Base-by-base conservation (phyloP, 2,797 vertebrate genomes). In the Choloepus didactylus region DNA sequence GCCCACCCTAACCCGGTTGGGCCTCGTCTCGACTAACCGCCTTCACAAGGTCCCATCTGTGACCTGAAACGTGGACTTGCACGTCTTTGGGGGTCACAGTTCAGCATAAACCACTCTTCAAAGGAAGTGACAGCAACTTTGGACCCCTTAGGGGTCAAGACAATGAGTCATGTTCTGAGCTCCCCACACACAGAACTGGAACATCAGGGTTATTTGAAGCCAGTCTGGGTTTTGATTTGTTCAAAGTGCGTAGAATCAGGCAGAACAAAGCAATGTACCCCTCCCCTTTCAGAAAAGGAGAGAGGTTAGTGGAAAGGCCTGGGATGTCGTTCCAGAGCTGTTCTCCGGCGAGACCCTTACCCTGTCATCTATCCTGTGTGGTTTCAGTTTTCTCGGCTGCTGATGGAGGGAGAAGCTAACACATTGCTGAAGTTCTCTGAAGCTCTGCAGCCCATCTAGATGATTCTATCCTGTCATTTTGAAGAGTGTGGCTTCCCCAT, bases 161-260 rank as follows among this genome's bases (percentile, higher is more conserved):
- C 1, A 1, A 44, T 19, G n/a, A 31, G 23, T 9, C 19, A 49
- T 3, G 18, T 16, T 19, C 35, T 25, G 9, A 69, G 51, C 35
- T 9, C 2, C 4, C n/a, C 38, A 0, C 9, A 23, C 9, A 27
- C 59, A 96, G 59, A 62, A 12, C 31, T 0, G 10, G 23, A 11
- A 4, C 1, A 0, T 1, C 0, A 5, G 27, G 44, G 14, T 11
- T 4, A 1, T 16, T 14, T 3, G 9, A n/a, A 27, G 54, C 15
- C 29, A 8, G 7, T 3, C 5, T 49, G 31, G 16, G 41, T 0
- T 54, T 31, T 16, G 11, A 3, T 1, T 1, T 9, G 56, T 46
- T 11, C 7, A 10, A 6, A 2, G 10, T 3, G 4, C 15, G 0
- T 2, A 3, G 60, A 15, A 54, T 46, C 49, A 11, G 56, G 72